Evolutionary conservation across 2,797 vertebrate genomes (phyloP).

Genomic region (Malurus splendens): DNA sequence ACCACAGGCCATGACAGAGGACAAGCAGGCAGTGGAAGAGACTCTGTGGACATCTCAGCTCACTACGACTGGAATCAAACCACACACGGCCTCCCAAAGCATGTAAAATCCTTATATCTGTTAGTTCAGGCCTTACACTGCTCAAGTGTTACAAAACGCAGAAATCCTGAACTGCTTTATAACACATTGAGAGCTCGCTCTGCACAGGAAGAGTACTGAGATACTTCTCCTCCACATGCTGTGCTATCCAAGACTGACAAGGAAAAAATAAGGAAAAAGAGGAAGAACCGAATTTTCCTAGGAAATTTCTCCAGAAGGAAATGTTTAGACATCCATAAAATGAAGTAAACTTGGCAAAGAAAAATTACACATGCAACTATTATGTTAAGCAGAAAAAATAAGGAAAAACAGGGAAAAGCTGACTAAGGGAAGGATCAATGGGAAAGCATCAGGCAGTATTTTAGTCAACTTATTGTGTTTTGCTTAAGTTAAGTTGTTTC

Average conservation of each 20-base stretch:
- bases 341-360: not conserved
- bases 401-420: not conserved
- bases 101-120: not conserved
- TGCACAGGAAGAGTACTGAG: not conserved
- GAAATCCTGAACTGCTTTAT: not conserved
- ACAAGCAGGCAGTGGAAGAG: not conserved
- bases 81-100: not conserved
- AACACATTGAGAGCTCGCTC: not conserved
- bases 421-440: not conserved
- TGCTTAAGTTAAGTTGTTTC: not conserved
- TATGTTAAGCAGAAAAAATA: not conserved
- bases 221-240: slow-evolving; percentile 24
- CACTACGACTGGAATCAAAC: not conserved
- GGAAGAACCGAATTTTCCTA: not conserved
- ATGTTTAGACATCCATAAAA: not conserved
- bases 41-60: not conserved
- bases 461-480: not conserved
- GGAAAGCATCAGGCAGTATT: slow-evolving; percentile 9
- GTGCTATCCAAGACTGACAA: not conserved
- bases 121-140: not conserved
- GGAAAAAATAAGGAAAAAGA: not conserved
- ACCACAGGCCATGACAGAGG: not conserved
- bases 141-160: not conserved
- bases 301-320: not conserved
- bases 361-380: not conserved